These are phyloP conservation scores for Sebastes hubbsi DNA, from an alignment of 2,797 vertebrate genomes.

Conservation along the genomic window DNA sequence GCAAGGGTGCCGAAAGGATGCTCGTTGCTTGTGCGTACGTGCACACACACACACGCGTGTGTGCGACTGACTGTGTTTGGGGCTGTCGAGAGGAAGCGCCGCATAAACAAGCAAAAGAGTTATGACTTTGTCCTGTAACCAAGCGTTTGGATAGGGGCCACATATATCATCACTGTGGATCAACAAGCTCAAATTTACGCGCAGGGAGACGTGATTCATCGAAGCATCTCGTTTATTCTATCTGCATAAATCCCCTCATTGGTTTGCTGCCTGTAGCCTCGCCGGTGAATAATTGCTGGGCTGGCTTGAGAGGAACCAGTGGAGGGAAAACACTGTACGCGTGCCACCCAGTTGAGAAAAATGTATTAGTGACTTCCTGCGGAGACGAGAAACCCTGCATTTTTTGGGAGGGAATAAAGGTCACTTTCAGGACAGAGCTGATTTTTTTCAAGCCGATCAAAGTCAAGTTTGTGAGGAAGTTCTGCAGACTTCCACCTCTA, in stretches of 20 bases:
- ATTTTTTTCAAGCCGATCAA: conserved; percentile 30
- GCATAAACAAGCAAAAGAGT: conserved; percentile 60
- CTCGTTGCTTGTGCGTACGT: neutral
- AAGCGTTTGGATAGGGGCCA: conserved; percentile 28
- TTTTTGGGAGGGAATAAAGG: neutral
- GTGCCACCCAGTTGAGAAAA: conserved; percentile 38
- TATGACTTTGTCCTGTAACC: conserved; percentile 59
- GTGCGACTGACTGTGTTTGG: neutral
- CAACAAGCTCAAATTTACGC: conserved; percentile 73
- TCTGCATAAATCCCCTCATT: conserved; percentile 79
- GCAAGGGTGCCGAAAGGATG: neutral
- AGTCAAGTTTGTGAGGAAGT: conserved; percentile 20
- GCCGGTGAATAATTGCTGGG: conserved; percentile 68
- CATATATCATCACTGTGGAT: conserved; percentile 71
- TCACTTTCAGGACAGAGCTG: conserved; percentile 33
- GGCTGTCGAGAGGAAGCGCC: neutral
- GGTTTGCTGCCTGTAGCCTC: conserved; percentile 63
- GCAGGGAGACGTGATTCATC: conserved; percentile 63
- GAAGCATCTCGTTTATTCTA: conserved; percentile 46
- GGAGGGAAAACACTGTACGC: conserved; percentile 42
- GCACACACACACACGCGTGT: neutral
- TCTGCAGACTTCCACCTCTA: conserved; percentile 29
- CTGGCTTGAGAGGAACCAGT: conserved; percentile 44
- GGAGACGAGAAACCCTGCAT: neutral
- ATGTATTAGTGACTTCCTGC: conserved; percentile 30